Evolutionary conservation across 2,888 invertebrate genomes (phyloP).

Genomic region (Epirrita christyi): DNA sequence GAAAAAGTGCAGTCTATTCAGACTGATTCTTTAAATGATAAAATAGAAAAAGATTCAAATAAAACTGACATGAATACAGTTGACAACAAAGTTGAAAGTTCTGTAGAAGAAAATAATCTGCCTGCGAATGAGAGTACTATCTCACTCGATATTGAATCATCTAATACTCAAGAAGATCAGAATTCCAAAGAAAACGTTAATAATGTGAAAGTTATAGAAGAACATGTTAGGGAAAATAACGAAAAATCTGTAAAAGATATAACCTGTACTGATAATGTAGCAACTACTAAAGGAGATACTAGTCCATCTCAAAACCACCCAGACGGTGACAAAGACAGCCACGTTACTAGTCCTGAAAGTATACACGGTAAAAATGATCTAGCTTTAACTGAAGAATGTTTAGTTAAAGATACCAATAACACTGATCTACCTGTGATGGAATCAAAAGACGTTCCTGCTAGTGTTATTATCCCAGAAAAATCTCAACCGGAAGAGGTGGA

Average conservation of each 20-base stretch:
- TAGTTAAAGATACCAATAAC: not conserved
- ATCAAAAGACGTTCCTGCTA: slow-evolving; percentile 11
- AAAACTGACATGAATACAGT: not conserved
- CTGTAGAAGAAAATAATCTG: not conserved
- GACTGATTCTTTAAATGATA: not conserved
- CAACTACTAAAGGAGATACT: not conserved
- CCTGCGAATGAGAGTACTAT: not conserved
- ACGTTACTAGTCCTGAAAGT: not conserved
- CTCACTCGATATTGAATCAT: not conserved
- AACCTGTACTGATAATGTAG: not conserved
- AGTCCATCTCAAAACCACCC: not conserved
- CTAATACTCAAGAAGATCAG: not conserved
- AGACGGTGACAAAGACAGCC: not conserved
- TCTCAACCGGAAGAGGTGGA: not conserved
- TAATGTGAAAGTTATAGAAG: not conserved
- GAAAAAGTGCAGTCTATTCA: not conserved
- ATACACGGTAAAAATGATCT: not conserved
- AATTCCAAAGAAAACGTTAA: not conserved
- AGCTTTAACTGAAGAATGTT: not conserved
- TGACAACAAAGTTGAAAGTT: slow-evolving; percentile 2
- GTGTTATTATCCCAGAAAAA: not conserved
- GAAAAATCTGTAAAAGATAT: not conserved
- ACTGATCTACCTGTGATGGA: not conserved
- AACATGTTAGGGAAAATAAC: not conserved
- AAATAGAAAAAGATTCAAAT: not conserved